Conservation (phyloP, 2,888 invertebrate species). For the Ptilodon capucinus region DNA sequence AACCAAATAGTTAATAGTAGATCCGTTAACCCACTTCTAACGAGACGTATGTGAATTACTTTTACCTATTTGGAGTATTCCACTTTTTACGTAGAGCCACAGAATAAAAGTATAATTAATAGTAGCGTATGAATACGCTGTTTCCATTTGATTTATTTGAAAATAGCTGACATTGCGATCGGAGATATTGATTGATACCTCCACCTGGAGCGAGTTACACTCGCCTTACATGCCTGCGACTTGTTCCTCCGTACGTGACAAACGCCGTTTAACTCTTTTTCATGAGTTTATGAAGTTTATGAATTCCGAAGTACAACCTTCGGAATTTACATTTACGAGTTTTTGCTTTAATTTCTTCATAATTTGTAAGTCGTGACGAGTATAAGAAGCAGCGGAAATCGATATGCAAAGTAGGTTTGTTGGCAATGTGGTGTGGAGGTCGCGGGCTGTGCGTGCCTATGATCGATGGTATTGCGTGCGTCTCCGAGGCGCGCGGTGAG, state of each 20-base stretch:
- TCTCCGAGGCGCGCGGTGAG: slow-evolving; percentile 48
- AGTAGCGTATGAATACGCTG: not conserved
- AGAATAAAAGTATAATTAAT: too few species aligned
- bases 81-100: too few species aligned
- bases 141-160: not conserved
- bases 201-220: too few species aligned
- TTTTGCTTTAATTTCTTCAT: slow-evolving; percentile 15
- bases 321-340: too few species aligned
- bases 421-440: slow-evolving; percentile 56
- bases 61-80: too few species aligned
- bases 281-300: too few species aligned
- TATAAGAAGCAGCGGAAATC: slow-evolving; percentile 46
- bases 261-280: not conserved
- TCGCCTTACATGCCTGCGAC: too few species aligned
- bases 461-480: slow-evolving; percentile 69
- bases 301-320: too few species aligned
- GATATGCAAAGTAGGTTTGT: slow-evolving; percentile 62
- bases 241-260: too few species aligned
- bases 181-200: not conserved
- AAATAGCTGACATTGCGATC: not conserved
- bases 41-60: not conserved
- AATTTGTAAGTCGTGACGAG: slow-evolving; percentile 23
- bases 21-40: not conserved
- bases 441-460: slow-evolving; percentile 63
- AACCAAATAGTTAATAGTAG: not conserved